Evolutionary conservation across 2,113 vertebrate genomes (phyloP).

Genomic region (Fukomys damarensis): DNA sequence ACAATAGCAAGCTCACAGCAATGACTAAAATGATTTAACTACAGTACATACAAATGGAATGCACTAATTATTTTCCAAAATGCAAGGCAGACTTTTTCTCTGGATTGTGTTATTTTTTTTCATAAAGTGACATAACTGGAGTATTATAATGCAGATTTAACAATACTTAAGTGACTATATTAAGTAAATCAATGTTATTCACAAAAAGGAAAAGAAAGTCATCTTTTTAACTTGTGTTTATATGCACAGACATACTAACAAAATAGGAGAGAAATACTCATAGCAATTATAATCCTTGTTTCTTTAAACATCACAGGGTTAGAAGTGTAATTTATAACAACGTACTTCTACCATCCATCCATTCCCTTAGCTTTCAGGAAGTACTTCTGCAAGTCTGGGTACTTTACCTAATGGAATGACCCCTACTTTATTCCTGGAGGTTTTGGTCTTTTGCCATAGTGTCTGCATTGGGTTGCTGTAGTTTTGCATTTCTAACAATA

Average conservation of each 20-base stretch:
- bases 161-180: neutral
- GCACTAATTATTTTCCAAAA: neutral
- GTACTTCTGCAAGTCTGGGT: too few relatives aligned
- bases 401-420: too few relatives aligned
- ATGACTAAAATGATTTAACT: too few relatives aligned
- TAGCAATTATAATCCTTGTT: neutral
- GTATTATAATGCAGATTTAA: neutral
- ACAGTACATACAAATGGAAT: neutral
- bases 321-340: neutral
- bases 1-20: neutral
- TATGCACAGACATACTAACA: neutral
- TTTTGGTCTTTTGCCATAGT: too few relatives aligned
- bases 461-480: too few relatives aligned
- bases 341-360: neutral
- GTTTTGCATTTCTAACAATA: too few relatives aligned
- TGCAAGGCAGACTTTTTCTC: neutral
- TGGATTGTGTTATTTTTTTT: neutral
- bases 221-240: neutral
- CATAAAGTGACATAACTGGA: neutral
- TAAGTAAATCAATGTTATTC: neutral
- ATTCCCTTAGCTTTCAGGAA: neutral
- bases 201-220: neutral
- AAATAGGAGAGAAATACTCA: neutral
- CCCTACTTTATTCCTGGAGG: too few relatives aligned
- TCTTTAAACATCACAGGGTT: neutral